Evolutionary conservation across 2,797 vertebrate genomes (phyloP).

Genomic region (Sebastes diploproa): DNA sequence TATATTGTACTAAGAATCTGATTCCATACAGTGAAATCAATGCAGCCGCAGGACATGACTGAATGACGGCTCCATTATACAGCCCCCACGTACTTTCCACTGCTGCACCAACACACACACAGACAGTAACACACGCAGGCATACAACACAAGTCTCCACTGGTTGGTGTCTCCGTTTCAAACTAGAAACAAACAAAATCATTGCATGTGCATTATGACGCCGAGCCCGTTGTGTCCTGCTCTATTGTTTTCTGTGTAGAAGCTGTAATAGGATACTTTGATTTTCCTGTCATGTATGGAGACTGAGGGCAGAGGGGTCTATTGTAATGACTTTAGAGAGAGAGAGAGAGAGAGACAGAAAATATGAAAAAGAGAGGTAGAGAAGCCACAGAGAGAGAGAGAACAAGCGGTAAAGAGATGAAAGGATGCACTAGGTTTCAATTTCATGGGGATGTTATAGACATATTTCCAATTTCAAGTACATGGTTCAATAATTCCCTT

Average conservation of each 20-base stretch:
- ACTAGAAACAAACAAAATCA: conserved; percentile 10
- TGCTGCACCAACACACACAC: background rate
- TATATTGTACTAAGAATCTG: background rate
- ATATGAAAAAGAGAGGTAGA: background rate
- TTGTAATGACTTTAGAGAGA: conserved; percentile 56
- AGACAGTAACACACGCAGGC: background rate
- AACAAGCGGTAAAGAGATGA: background rate
- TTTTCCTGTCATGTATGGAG: conserved; percentile 48
- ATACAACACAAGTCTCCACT: background rate
- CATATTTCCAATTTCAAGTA: conserved; percentile 23
- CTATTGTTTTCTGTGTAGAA: conserved; percentile 1
- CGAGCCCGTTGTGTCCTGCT: background rate
- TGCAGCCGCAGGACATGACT: background rate
- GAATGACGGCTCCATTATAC: background rate
- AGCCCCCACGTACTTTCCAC: background rate
- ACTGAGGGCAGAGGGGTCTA: conserved; percentile 30
- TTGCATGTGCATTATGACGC: background rate
- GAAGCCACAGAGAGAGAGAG: background rate
- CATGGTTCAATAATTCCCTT: conserved; percentile 15
- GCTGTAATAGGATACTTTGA: conserved; percentile 49
- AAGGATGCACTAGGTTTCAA: conserved; percentile 17
- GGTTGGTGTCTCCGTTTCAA: background rate
- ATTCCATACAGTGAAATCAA: background rate
- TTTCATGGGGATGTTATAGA: conserved; percentile 20
- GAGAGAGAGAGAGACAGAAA: background rate